Conservation (phyloP, 2,888 invertebrate species). For the Aleiodes alternator region DNA sequence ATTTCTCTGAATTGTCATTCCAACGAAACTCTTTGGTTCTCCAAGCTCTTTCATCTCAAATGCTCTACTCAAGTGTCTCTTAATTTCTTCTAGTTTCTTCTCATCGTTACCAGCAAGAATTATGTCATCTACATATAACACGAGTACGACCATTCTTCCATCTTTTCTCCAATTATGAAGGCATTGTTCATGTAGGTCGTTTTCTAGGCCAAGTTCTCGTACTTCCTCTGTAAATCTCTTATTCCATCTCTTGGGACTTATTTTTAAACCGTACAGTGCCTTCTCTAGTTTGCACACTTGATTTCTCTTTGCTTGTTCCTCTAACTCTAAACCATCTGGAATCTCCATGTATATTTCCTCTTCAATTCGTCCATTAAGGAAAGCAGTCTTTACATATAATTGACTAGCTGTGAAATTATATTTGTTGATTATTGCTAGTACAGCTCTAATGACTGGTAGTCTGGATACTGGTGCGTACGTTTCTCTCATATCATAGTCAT, state of each 20-base stretch:
- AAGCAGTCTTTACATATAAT: conserved; percentile 55
- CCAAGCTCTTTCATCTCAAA: no score
- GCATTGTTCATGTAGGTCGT: no score
- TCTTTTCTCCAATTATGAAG: no score
- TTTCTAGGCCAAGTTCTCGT: no score
- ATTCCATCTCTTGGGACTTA: neutral
- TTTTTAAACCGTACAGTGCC: neutral
- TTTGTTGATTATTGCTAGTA: conserved; percentile 46
- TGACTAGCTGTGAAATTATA: conserved; percentile 46
- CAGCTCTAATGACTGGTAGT: conserved; percentile 47
- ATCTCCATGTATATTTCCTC: conserved; percentile 50
- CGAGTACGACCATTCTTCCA: no score
- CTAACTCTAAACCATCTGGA: conserved; percentile 29
- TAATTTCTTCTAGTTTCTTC: no score
- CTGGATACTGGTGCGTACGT: conserved; percentile 45
- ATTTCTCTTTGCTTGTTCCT: neutral
- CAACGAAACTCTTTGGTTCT: no score
- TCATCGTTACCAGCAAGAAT: no score
- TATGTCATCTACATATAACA: no score
- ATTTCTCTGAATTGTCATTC: no score
- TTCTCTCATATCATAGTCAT: conserved; percentile 43
- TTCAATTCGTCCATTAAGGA: conserved; percentile 51
- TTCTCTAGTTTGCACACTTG: neutral
- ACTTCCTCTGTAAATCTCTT: neutral
- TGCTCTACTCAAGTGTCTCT: no score